Evolutionary conservation across 1,140 invertebrate species (phyloP), one percentile per base, ranked within the genome.

Genomic region (Brachionus koreanus): DNA sequence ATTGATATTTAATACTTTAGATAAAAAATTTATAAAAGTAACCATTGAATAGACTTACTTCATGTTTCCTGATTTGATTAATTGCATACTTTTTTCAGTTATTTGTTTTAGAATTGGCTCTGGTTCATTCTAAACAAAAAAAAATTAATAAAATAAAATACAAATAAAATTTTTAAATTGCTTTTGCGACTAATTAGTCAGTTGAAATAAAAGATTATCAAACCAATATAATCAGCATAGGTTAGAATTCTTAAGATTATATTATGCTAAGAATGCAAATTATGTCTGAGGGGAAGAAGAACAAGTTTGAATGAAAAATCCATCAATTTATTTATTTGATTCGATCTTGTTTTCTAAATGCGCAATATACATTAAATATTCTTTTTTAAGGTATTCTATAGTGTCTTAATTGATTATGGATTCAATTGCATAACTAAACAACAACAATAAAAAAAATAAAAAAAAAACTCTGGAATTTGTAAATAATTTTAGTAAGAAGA

Each of bases 21-120:
- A n/a, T 13, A 49, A 13, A 49, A 49, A 13, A 49, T n/a, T n/a
- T 16, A 49, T 2, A 5, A n/a, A 5, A n/a, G 43, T n/a, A 23
- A 67, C 63, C n/a, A 16, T 49, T 16, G 43, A 16, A 16, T 19
- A 57, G 5, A 65, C 57, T 79, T 79, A 79, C 76, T 52, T 79
- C 49, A 79, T 52, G 25, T 77, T 57, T 79, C 76, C 76, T 42
- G 76, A 79, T 65, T 79, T 79, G 76, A 79, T 79, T 4, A 79
- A 13, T 79, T 79, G 76, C 76, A 79, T 79, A 65, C 76, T 79
- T 43, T 79, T 79, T 39, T 79, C 76, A 29, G 76, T 79, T 39
- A 79, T 43, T 61, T 79, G 76, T 61, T 79, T 79, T 5, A 79
- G 76, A 37, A 79, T 79, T 10, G 76, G 76, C 33, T 79, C 76